Percentiles rank a stretch among this genome's conserved stretches.
phyloP scores from a whole-genome alignment of 2,888 invertebrate genomes.

The Scotopteryx bipunctaria region DNA sequence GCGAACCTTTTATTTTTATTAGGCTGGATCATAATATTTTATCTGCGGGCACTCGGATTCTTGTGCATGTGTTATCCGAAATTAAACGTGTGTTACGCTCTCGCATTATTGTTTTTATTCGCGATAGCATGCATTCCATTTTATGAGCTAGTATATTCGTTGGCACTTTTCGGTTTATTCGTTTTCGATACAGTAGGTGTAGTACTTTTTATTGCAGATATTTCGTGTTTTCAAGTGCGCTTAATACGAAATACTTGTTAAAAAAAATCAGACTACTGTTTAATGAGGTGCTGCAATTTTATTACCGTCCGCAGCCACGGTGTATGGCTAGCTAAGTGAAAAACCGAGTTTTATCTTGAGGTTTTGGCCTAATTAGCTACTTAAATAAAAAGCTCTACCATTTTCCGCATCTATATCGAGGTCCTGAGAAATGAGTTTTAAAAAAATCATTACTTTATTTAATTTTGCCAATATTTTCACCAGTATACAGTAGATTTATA shows the following conservation, averaged over 20 bases:
- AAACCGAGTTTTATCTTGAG: background rate
- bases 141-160: conserved; percentile 34
- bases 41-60: conserved; percentile 51
- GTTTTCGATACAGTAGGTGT: conserved; percentile 33
- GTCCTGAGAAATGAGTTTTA: background rate
- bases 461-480: background rate
- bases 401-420: background rate
- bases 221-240: conserved; percentile 17
- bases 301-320: conserved; percentile 5
- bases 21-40: conserved; percentile 68
- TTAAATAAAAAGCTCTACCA: background rate
- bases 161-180: conserved; percentile 35
- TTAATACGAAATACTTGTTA: conserved; percentile 23
- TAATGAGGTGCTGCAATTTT: conserved; percentile 9
- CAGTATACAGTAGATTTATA: background rate
- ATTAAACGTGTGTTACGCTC: conserved; percentile 34
- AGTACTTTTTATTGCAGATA: conserved; percentile 29
- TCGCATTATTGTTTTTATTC: conserved; percentile 36
- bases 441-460: background rate
- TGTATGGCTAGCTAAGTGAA: conserved; percentile 1
- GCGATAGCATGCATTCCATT: conserved; percentile 36
- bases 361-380: background rate
- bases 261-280: conserved; percentile 16
- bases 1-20: conserved; percentile 78
- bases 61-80: conserved; percentile 46